These are phyloP conservation scores for Cyclargus thomasi DNA, from an alignment of 1,140 invertebrate species.

Conservation along the genomic window DNA sequence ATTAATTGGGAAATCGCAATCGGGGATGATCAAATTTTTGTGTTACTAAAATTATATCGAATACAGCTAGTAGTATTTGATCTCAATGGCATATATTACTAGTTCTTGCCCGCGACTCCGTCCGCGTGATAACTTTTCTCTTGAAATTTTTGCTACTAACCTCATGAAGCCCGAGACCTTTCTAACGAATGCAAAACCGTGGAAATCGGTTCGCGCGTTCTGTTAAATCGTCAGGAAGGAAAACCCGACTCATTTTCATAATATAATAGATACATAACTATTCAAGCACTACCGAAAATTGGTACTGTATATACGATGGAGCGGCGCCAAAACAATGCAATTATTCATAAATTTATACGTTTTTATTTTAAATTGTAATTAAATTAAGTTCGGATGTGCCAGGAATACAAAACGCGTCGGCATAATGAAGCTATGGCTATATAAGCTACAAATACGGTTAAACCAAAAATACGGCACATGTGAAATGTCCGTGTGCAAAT, in stretches of 20 bases:
- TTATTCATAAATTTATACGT: constrained; percentile 4
- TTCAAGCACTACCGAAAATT: background rate
- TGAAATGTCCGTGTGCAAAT: background rate
- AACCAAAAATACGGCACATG: background rate
- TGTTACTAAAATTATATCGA: constrained; percentile 23
- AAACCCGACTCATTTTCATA: no score
- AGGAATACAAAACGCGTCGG: background rate
- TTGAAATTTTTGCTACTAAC: no score
- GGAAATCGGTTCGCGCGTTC: no score
- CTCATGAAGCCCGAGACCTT: no score
- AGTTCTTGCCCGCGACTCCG: no score
- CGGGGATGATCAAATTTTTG: constrained; percentile 30
- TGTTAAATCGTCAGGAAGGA: no score
- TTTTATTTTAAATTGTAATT: background rate
- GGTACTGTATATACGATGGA: background rate
- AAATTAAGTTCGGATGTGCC: background rate
- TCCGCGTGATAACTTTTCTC: no score
- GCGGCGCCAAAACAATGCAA: background rate
- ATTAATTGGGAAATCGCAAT: constrained; percentile 53
- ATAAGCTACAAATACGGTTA: background rate
- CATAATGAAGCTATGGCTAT: background rate
- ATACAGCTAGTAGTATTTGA: no score
- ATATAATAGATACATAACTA: background rate
- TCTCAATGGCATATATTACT: no score
- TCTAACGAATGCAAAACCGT: no score